Percentiles rank a stretch among this genome's conserved stretches.
Conservation (phyloP, 1,140 invertebrate genomes). For the Cyphomyrmex costatus region DNA sequence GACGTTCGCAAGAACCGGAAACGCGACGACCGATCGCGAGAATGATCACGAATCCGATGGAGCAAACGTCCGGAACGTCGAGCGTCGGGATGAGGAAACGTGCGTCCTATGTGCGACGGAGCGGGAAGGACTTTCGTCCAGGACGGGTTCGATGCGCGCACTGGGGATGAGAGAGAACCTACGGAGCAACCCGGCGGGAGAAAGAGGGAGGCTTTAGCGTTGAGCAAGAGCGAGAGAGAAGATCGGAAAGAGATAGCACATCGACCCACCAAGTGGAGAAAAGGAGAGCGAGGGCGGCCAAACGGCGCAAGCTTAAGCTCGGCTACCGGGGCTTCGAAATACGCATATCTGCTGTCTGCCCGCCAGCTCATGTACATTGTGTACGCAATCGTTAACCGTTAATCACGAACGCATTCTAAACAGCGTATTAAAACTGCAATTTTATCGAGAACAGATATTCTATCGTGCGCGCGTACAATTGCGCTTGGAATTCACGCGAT, state of each 20-base stretch:
- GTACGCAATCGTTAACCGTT: conserved; percentile 53
- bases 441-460: conserved; percentile 10
- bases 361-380: background rate
- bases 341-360: conserved; percentile 64
- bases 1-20: conserved; percentile 29
- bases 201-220: conserved; percentile 54
- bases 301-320: conserved; percentile 80
- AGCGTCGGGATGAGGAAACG: conserved; percentile 56
- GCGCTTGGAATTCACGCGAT: background rate
- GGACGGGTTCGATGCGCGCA: conserved; percentile 85
- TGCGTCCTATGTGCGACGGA: conserved; percentile 70
- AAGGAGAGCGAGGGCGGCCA: conserved; percentile 64
- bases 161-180: conserved; percentile 80
- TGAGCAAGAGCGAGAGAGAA: conserved; percentile 43
- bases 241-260: conserved; percentile 32
- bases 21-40: conserved; percentile 33
- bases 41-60: conserved; percentile 14
- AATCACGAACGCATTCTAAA: conserved; percentile 37
- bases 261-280: conserved; percentile 42
- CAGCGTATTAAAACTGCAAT: conserved; percentile 29
- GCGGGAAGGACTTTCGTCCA: conserved; percentile 83
- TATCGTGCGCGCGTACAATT: background rate
- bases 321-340: conserved; percentile 75
- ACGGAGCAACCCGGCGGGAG: conserved; percentile 72
- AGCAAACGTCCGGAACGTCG: background rate